A percentile compares a stretch with the other conserved stretches of the same genome.
These are phyloP conservation scores for Muscicapa adusta DNA, from an alignment of 2,113 vertebrate species.

Conservation along the genomic window DNA sequence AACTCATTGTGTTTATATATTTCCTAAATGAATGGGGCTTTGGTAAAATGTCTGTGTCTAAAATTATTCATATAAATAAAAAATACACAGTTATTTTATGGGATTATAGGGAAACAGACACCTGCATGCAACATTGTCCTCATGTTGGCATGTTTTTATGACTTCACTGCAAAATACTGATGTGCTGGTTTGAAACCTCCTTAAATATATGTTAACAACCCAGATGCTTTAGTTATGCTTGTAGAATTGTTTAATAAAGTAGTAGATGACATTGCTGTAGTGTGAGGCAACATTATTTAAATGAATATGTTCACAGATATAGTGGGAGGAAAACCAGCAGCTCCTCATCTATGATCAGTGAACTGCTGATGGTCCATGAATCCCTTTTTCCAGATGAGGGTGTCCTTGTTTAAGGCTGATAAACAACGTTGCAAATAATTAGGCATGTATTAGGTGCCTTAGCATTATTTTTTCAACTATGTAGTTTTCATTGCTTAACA, in stretches of 20 bases:
- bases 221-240: conserved; percentile 34
- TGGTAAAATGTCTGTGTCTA: conserved; percentile 45
- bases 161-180: conserved; percentile 60
- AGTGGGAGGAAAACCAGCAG: neutral
- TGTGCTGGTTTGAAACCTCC: conserved; percentile 51
- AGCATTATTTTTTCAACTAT: neutral
- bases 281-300: accelerated
- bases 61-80: conserved; percentile 64
- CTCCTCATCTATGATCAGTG: neutral
- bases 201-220: conserved; percentile 52
- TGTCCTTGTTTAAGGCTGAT: neutral
- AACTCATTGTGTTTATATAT: conserved; percentile 39
- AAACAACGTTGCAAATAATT: neutral
- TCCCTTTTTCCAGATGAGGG: neutral
- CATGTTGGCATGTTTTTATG: conserved; percentile 66
- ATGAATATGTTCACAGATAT: neutral
- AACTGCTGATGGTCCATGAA: neutral
- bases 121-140: conserved; percentile 63
- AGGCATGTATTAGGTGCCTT: neutral
- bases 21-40: conserved; percentile 49
- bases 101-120: conserved; percentile 65
- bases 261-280: neutral
- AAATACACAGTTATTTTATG: conserved; percentile 62
- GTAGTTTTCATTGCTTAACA: neutral
- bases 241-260: conserved; percentile 4